Percentiles rank a stretch among this genome's conserved stretches.
Conservation (phyloP, 2,113 vertebrate genomes). For the Hyaena hyaena region DNA sequence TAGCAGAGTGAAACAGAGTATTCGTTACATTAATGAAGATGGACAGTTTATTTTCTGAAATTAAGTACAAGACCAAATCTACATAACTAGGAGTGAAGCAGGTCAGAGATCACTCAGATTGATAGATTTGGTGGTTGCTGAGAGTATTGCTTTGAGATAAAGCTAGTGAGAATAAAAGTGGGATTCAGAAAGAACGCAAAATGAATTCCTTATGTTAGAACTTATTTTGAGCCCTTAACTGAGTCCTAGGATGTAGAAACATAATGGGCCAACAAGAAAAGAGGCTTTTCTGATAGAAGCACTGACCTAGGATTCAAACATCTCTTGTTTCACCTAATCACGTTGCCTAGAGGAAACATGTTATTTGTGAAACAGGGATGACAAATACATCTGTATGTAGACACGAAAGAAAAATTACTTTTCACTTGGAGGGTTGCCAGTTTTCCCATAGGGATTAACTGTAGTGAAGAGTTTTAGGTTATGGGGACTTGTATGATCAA, state of each 20-base stretch:
- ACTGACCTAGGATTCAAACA: background rate
- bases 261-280: conserved; percentile 7
- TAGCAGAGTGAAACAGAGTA: background rate
- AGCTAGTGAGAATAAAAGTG: background rate
- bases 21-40: background rate
- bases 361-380: background rate
- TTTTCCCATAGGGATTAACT: background rate
- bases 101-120: background rate
- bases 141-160: background rate
- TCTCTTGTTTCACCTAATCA: background rate
- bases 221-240: background rate
- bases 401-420: background rate
- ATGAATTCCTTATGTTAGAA: background rate
- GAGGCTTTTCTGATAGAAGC: background rate
- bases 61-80: background rate
- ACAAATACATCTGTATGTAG: background rate
- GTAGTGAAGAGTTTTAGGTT: background rate
- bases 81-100: background rate
- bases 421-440: background rate
- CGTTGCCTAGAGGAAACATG: background rate
- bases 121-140: background rate
- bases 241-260: background rate
- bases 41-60: background rate
- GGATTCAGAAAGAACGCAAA: background rate
- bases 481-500: background rate